Evolutionary conservation across 2,113 vertebrate genomes (phyloP), one percentile per base, ranked within the genome.

Genomic region (Marcusenius ussheri): DNA sequence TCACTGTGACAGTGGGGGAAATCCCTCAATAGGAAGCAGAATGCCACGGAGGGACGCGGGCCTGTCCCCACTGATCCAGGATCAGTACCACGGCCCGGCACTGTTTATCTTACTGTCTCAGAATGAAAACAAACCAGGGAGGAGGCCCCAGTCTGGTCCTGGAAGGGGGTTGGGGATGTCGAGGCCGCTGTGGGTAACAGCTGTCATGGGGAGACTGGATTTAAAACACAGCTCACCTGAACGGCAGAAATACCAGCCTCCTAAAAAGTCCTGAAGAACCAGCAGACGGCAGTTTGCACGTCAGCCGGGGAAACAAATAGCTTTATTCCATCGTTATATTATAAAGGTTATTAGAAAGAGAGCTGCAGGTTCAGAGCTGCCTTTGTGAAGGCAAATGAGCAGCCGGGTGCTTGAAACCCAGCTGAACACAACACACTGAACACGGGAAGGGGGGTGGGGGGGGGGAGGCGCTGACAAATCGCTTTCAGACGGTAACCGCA

Each of bases 381-480:
- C 90, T 91, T 91, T 90, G 35, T 92, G 45, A 91, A 92, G 91
- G 90, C 39, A 89, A 89, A 90, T 88, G 42, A 88, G 90, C 90
- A 89, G 74, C 90, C 51, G 58, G 51, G 80, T 45, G 35, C 42
- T 90, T 35, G 89, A 56, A 39, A 80, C 80, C 88, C 83, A 89
- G 88, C 83, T 83, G 88, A 89, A 83, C 49, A 31, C 88, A 90
- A 21, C 49, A 51, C 3, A 49, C 58, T 35, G 49, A 51, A 42
- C 19, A 17, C 3, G 21, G 56, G 24, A 2, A 2, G 21, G 56
- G 56, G 56, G 56, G 5, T 5, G n/a, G 56, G 56, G 19, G 5
- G n/a, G 56, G 35, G 58, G 19, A 35, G 17, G 31, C 27, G 13
- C 11, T 77, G 70, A 77, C 31, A 39, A 77, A 27, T 35, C 27